Evolutionary conservation across 53 echinoderm and acorn worm genomes (phyloP), one percentile per base, ranked within the genome.

Genomic region (Hippasteria phrygiana): DNA sequence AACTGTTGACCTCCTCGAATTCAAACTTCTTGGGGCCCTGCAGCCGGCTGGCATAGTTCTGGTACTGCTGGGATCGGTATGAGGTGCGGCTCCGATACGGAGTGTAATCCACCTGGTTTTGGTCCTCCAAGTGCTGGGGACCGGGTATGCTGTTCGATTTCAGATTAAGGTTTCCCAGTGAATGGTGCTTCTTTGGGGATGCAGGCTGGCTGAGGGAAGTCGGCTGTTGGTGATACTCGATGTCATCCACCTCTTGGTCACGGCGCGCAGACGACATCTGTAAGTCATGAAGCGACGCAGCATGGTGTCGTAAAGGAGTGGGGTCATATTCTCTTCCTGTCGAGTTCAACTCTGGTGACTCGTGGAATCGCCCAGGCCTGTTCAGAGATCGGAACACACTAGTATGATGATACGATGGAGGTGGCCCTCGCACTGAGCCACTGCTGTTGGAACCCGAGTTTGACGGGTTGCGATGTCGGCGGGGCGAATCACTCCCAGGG

Each of bases 151-250:
- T 94, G 74, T 59, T 91, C 0, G 87, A 80, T 71, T 90, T 94
- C 42, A 75, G 80, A 51, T 75, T 78, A 41, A 99, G 77, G 72
- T 99, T 95, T 18, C 96, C 99, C 43, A 96, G 53, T 0, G 99
- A 99, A 17, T 78, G 90, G 76, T 99, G 99, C 70, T 96, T 99
- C 92, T 96, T 96, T 0, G 96, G 99, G 42, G 99, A 94, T 12
- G 94, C 91, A 7, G 94, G 92, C 75, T 97, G 97, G 27, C 93
- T 93, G 1, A 87, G 88, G 22, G 93, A 91, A 1, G 90, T 94
- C 3, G 89, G 88, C 24, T 92, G 95, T 35, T 91, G 93, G 45
- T 92, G 91, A 66, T 92, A 97, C 33, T 86, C 93, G 12, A 91
- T 77, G 63, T 87, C 92, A 42, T 93, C 90, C 14, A 73, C 51